phyloP scores from a whole-genome alignment of 2,888 invertebrate genomes.

The Amphiduros pacificus region DNA sequence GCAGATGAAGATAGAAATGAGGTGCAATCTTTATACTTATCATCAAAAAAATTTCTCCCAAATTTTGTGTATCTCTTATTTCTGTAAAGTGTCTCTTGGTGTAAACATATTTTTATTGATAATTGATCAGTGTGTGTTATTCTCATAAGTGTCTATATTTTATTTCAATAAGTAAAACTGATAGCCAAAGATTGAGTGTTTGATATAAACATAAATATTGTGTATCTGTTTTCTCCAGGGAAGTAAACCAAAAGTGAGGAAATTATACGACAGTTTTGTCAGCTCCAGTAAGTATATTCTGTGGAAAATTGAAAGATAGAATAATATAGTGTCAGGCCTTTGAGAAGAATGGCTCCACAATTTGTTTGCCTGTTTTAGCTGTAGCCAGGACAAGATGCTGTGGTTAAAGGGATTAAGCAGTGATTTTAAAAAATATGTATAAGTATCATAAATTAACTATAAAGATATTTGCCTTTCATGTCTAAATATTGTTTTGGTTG shows the following conservation, averaged over 20 bases:
- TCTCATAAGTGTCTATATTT: slow-evolving; percentile 4
- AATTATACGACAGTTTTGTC: slow-evolving; percentile 76
- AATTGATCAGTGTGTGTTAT: neutral
- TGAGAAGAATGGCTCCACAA: no score
- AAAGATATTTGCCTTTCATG: no score
- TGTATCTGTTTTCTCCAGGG: slow-evolving; percentile 30
- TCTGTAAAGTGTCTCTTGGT: no score
- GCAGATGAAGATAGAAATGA: slow-evolving; percentile 58
- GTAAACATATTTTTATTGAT: no score
- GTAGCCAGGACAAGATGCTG: neutral
- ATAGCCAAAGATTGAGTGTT: no score
- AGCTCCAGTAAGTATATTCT: slow-evolving; percentile 46
- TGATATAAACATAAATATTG: no score
- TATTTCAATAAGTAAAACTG: no score
- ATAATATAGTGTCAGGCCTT: slow-evolving; percentile 59
- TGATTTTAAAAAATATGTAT: neutral
- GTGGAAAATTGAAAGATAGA: slow-evolving; percentile 59
- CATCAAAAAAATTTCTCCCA: no score
- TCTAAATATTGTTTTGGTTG: neutral
- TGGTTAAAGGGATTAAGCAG: neutral
- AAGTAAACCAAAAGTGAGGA: slow-evolving; percentile 38
- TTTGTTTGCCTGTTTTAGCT: no score
- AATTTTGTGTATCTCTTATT: no score
- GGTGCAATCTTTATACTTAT: neutral
- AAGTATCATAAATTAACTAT: no score